Evolutionary conservation across 2,113 vertebrate species (phyloP).

Genomic region (Vidua chalybeata): DNA sequence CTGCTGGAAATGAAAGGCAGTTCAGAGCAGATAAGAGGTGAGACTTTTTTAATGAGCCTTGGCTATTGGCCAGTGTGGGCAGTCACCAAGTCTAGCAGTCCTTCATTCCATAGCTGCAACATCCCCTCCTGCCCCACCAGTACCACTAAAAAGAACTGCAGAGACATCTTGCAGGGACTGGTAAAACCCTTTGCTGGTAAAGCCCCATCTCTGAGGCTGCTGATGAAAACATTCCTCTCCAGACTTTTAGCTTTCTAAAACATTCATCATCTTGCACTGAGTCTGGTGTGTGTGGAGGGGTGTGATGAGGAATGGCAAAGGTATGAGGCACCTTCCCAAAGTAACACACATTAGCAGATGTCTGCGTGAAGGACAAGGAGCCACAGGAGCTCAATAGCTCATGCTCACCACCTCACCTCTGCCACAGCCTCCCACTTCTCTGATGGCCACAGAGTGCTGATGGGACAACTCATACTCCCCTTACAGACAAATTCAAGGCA

Average conservation of each 20-base stretch:
- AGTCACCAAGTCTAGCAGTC: neutral
- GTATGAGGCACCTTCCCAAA: neutral
- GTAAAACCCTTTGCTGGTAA: neutral
- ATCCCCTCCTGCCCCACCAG: neutral
- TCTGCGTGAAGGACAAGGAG: neutral
- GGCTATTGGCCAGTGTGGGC: neutral
- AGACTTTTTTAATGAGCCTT: neutral
- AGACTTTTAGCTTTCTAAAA: neutral
- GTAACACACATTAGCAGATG: neutral
- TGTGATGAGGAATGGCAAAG: neutral
- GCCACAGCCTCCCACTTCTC: neutral
- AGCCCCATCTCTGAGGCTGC: neutral
- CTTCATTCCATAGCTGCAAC: neutral
- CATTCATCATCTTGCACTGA: neutral
- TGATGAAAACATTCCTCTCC: neutral
- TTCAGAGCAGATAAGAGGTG: neutral
- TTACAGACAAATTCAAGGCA: neutral
- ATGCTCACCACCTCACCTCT: rapidly evolving
- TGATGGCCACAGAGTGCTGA: neutral
- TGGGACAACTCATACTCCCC: neutral
- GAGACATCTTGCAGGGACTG: neutral
- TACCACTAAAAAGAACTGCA: neutral
- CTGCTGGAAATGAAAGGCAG: neutral
- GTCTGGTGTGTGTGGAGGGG: neutral
- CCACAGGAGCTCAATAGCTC: neutral